Base-by-base conservation (phyloP, 2,113 vertebrate species). In the Hypocryptadius cinnamomeus region DNA sequence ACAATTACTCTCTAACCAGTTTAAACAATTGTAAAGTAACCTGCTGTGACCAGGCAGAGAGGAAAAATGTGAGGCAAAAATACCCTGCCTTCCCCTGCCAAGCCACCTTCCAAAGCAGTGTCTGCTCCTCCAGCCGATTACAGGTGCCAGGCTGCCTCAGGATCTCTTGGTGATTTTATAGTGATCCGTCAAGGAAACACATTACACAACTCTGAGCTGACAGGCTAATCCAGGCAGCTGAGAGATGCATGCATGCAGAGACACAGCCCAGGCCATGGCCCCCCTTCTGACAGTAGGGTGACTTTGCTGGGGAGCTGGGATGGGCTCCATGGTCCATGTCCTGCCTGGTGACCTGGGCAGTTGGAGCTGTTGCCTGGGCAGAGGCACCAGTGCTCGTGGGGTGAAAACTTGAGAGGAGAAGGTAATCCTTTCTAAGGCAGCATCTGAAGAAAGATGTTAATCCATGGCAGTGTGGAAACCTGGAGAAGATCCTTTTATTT, bases 231-330 rank as follows among this genome's bases (percentile, higher is more conserved):
- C 22, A 10, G 77, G 48, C 3, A 9, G 33, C 60, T 89, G 76
- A 40, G 47, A 94, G 33, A 35, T 24, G 53, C 3, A 2, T 15
- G 33, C 53, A n/a, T 19, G 47, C 23, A 54, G 84, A 53, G 37
- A n/a, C 21, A 68, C 15, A 80, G 71, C 40, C 25, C 1, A 2
- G 63, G 35, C 33, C 31, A 10, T 1, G 20, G 10, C 4, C 21
- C 7, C 10, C 2, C 64, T 59, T 74, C 72, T 21, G 42, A 37
- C 0, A 0, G 51, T 2, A 5, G 33, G 17, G 20, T 64, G 65
- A 59, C 60, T 79, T 93, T 79, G 71, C 80, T 48, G 80, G 42
- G 78, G 42, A 35, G 13, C 47, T 80, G 35, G 50, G 24, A n/a
- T 57, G 27, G 45, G 9, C 25, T 90, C 40, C 4, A 2, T 30